Conservation (phyloP, 2,113 vertebrate genomes). For the Loxodonta africana region DNA sequence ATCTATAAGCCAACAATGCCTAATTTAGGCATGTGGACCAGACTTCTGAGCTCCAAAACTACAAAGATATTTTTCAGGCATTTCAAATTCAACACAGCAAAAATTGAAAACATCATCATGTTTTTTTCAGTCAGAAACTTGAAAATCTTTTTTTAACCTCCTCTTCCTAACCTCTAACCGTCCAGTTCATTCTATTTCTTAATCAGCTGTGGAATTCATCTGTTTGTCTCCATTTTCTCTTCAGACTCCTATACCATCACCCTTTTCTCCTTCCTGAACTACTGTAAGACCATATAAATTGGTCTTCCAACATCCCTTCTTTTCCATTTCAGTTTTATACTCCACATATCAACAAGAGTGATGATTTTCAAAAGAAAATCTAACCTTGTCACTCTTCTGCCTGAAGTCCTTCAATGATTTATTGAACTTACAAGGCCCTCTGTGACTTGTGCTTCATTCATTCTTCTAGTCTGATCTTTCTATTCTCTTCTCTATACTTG, state of each 20-base stretch:
- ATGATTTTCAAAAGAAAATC: constrained; percentile 9
- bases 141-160: too few species aligned
- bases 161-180: too few species aligned
- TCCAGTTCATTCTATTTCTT: not conserved
- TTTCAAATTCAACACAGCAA: not conserved
- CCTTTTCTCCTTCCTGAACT: not conserved
- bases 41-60: not conserved
- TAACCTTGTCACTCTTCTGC: not conserved
- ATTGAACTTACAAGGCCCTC: not conserved
- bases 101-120: not conserved
- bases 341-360: not conserved
- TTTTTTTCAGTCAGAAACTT: not conserved
- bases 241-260: accelerated
- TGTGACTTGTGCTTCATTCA: not conserved
- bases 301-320: not conserved
- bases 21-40: not conserved
- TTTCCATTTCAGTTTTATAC: not conserved
- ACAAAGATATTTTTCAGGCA: not conserved
- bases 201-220: not conserved
- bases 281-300: not conserved
- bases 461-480: not conserved
- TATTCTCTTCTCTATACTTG: not conserved
- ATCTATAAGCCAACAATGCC: not conserved
- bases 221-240: not conserved
- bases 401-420: not conserved